phyloP scores from a whole-genome alignment of 2,888 invertebrate genomes.

The Palloptera scutellata region DNA sequence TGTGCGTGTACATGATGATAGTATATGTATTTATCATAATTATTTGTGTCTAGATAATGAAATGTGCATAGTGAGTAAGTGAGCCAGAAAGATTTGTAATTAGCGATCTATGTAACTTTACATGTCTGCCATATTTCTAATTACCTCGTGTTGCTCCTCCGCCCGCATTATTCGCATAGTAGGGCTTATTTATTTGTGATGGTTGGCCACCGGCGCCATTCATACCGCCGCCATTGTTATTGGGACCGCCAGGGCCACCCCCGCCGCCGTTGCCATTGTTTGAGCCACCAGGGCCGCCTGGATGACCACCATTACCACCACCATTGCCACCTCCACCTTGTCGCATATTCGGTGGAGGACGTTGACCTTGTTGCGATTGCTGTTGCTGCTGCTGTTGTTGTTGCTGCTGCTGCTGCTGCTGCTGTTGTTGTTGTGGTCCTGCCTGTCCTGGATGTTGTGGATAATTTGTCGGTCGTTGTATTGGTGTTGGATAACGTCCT shows the following conservation, averaged over 20 bases:
- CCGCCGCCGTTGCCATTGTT: conserved; percentile 38
- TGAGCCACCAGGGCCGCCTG: conserved; percentile 41
- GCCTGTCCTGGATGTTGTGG: conserved; percentile 58
- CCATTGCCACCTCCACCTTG: conserved; percentile 46
- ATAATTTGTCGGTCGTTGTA: conserved; percentile 63
- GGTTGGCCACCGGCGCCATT: conserved; percentile 41
- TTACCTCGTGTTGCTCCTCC: conserved; percentile 55
- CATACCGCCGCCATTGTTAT: conserved; percentile 45
- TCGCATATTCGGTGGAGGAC: conserved; percentile 52
- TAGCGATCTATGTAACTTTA: conserved; percentile 34
- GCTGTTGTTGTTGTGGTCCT: conserved; percentile 49
- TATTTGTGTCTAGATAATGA: too few species aligned
- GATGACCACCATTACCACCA: conserved; percentile 35
- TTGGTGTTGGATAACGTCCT: conserved; percentile 63
- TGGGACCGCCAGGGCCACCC: conserved; percentile 51
- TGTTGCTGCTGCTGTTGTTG: conserved; percentile 52
- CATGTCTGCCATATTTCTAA: conserved; percentile 31
- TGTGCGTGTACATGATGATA: too few species aligned
- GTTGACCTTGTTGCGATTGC: conserved; percentile 49
- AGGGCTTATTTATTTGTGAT: conserved; percentile 60
- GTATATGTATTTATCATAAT: too few species aligned
- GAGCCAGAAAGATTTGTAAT: neutral
- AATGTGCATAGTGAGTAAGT: neutral
- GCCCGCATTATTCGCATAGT: conserved; percentile 57
- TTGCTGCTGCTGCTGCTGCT: conserved; percentile 49